Conservation (phyloP, 2,888 invertebrate genomes). For the Drosophila multiciliata region DNA sequence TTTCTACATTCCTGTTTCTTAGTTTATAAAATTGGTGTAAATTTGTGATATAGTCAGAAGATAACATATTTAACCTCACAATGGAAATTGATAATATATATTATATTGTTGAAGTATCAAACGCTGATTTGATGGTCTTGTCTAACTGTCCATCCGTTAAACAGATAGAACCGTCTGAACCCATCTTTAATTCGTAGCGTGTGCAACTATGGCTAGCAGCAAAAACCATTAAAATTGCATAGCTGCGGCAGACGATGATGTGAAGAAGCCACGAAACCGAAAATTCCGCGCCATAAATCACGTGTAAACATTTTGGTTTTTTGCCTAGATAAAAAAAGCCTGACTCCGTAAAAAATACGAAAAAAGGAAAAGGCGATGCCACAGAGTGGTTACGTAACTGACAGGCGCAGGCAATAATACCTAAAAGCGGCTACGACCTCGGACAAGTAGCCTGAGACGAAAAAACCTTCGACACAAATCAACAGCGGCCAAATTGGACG, state of each 20-base stretch:
- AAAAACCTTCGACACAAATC: constrained; percentile 66
- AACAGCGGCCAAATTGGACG: constrained; percentile 73
- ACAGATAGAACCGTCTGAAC: background rate
- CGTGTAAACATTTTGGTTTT: constrained; percentile 59
- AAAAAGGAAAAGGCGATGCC: constrained; percentile 11
- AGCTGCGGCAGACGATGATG: constrained; percentile 28
- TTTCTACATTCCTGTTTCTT: background rate
- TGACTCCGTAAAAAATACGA: constrained; percentile 12
- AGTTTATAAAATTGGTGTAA: background rate
- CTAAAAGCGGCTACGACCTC: constrained; percentile 34
- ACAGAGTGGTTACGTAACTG: constrained; percentile 66
- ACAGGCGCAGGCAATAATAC: constrained; percentile 35
- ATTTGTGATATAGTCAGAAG: background rate
- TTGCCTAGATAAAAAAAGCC: constrained; percentile 33
- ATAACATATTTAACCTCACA: background rate
- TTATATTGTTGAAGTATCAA: background rate
- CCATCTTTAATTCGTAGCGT: background rate
- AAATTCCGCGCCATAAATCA: constrained; percentile 76
- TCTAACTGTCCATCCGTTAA: background rate
- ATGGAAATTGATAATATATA: background rate
- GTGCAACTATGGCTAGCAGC: background rate
- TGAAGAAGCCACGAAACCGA: constrained; percentile 56
- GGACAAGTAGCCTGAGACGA: constrained; percentile 23
- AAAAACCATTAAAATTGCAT: constrained; percentile 28
- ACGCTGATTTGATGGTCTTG: background rate